Base-by-base conservation (phyloP, 2,113 vertebrate species). In the Tetrao urogallus region DNA sequence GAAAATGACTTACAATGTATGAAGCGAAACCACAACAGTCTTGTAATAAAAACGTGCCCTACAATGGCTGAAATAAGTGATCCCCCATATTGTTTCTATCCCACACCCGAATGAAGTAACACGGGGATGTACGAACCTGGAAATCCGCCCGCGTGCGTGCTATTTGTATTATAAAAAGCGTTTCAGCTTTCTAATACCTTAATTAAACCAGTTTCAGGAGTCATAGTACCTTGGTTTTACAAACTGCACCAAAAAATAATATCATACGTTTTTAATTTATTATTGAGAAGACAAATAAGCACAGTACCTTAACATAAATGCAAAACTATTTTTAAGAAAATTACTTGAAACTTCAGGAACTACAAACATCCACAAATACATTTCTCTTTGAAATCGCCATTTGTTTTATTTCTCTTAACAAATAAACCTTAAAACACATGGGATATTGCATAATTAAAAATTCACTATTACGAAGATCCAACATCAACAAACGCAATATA, bases 61-160 rank as follows among this genome's bases (percentile, higher is more conserved):
- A 30, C 78, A 32, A 40, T 4, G 19, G 52, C 1, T 88, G 48
- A 67, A 58, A n/a, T 1, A 18, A 5, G 19, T 38, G 11, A 66
- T n/a, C 34, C 48, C 43, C 63, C 18, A n/a, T 10, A 36, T 4
- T 60, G 38, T 40, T 90, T 85, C 58, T 58, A 5, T 36, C 54
- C 66, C 22, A 52, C 24, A 54, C 65, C 71, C 87, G 64, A 40
- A 57, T 32, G 48, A n/a, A 82, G 25, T 52, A 38, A 52, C 9
- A 12, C 20, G 54, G 45, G 60, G 38, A 9, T n/a, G 19, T 5
- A 28, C 16, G 40, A 76, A 52, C 36, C 3, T 0, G 0, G 8
- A 36, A 24, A 45, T 42, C 70, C 63, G 40, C 25, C n/a, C 70
- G 27, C 30, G 32, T 6, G 34, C 80, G 11, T 8, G 54, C n/a